A percentile compares a stretch with the other conserved stretches of the same genome.
phyloP scores from a whole-genome alignment of 2,797 vertebrate species.

The Spinibarbus caldwelli region DNA sequence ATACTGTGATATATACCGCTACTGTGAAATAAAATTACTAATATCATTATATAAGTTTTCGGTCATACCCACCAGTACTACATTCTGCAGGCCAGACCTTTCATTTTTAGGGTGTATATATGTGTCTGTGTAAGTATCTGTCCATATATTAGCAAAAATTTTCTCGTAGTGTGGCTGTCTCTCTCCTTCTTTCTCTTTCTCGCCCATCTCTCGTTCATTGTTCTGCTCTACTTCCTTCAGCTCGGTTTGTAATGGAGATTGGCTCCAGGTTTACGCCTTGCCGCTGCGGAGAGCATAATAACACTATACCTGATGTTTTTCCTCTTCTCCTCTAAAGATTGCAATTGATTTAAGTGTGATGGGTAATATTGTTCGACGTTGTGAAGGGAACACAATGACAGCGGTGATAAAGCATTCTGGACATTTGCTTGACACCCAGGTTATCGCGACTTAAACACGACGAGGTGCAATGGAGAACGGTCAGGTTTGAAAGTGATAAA shows the following conservation, averaged over 20 bases:
- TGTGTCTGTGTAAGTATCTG: neutral
- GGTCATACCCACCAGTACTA: neutral
- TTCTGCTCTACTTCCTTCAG: slow-evolving; percentile 54
- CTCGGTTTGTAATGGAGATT: slow-evolving; percentile 48
- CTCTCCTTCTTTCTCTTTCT: slow-evolving; percentile 16
- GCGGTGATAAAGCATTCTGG: slow-evolving; percentile 38
- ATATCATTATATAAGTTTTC: neutral
- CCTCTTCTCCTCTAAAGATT: slow-evolving; percentile 32
- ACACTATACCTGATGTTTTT: slow-evolving; percentile 41
- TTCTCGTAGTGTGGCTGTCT: neutral
- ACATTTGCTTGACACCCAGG: slow-evolving; percentile 37
- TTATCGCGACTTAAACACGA: slow-evolving; percentile 20
- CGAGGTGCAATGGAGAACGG: slow-evolving; percentile 23
- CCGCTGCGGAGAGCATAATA: slow-evolving; percentile 19
- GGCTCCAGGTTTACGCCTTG: slow-evolving; percentile 48
- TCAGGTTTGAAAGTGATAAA: slow-evolving; percentile 29
- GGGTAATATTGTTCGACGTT: slow-evolving; percentile 24
- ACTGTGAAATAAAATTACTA: too few relatives aligned
- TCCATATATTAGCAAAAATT: slow-evolving; percentile 5
- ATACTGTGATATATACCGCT: neutral
- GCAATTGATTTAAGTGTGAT: slow-evolving; percentile 47
- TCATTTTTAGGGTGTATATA: neutral
- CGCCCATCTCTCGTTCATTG: neutral
- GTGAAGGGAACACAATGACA: slow-evolving; percentile 34
- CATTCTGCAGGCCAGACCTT: neutral